These are phyloP conservation scores for Pan troglodytes DNA, from an alignment of 2,113 vertebrate species.

Conservation along the genomic window NHGRI_mPanTro3-v2.1_pri NC_072412.2:82946001-82946500, in stretches of 20 bases:
- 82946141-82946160: slow-evolving; percentile 32
- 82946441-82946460: background rate
- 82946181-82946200: background rate
- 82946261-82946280: slow-evolving; percentile 97
- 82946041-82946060: background rate
- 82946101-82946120: slow-evolving; percentile 9
- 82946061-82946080: background rate
- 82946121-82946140: slow-evolving; percentile 42
- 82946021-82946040: slow-evolving; percentile 28
- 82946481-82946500: background rate
- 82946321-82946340: slow-evolving; percentile 97
- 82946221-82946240: slow-evolving; percentile 23
- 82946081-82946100: background rate
- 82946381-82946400: slow-evolving; percentile 16
- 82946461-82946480: slow-evolving; percentile 23
- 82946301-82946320: slow-evolving; percentile 95
- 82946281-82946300: slow-evolving; percentile 97
- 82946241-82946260: slow-evolving; percentile 95
- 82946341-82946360: slow-evolving; percentile 83
- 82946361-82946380: slow-evolving; percentile 46
- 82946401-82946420: background rate
- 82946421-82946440: background rate
- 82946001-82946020: background rate
- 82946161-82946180: background rate
- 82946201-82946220: slow-evolving; percentile 46